phyloP scores from a whole-genome alignment of 2,113 vertebrate genomes.

The Sylvietta virens region DNA sequence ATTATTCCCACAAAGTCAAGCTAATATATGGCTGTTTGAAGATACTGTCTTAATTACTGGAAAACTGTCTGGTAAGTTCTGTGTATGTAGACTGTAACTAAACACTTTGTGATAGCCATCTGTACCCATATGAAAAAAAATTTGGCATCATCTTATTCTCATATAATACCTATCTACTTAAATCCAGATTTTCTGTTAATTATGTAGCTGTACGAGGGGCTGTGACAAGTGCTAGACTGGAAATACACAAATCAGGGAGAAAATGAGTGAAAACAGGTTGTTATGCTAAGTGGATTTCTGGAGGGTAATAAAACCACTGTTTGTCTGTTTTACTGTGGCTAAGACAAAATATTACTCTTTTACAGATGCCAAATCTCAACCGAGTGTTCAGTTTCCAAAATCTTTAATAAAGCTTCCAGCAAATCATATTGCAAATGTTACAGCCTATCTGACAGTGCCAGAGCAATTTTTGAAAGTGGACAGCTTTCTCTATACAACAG shows the following conservation, averaged over 20 bases:
- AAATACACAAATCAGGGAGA: not conserved
- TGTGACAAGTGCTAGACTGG: not conserved
- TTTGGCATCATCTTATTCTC: not conserved
- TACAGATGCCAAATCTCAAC: slow-evolving; percentile 86
- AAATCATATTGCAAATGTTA: slow-evolving; percentile 75
- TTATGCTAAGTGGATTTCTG: not conserved
- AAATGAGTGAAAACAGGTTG: not conserved
- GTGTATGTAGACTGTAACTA: not conserved
- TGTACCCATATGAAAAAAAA: not conserved
- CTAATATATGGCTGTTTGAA: slow-evolving; percentile 91
- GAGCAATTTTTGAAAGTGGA: slow-evolving; percentile 78
- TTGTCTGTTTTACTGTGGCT: not conserved
- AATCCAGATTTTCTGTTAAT: not conserved
- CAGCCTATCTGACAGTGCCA: slow-evolving; percentile 85
- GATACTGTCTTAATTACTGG: slow-evolving; percentile 86
- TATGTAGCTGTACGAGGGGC: not conserved
- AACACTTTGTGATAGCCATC: not conserved
- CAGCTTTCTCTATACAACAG: slow-evolving; percentile 71
- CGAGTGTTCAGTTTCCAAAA: slow-evolving; percentile 87
- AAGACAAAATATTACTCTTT: not conserved
- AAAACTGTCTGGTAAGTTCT: slow-evolving; percentile 83
- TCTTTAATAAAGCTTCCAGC: slow-evolving; percentile 77
- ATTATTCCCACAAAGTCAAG: slow-evolving; percentile 81
- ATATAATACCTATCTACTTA: not conserved
- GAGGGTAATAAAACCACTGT: not conserved